Evolutionary conservation across 1,140 invertebrate species (phyloP).

Genomic region (Drosophila ambigua): DNA sequence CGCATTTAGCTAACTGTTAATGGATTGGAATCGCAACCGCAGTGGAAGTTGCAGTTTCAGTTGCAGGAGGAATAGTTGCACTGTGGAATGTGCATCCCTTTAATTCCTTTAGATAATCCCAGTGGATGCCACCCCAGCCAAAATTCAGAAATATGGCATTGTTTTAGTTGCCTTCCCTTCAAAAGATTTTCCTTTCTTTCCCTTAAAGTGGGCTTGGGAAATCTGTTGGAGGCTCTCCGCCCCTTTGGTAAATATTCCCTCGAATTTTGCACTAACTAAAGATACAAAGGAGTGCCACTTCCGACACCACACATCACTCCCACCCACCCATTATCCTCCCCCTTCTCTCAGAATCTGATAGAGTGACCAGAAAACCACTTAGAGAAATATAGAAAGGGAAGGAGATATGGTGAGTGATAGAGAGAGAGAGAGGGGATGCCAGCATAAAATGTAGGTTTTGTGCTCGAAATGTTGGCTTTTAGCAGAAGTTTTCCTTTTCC

Average conservation of each 20-base stretch:
- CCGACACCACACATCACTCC: background rate
- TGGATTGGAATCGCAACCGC: constrained; percentile 25
- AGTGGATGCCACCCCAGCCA: too few relatives aligned
- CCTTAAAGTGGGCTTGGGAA: background rate
- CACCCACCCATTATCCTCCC: constrained; percentile 8
- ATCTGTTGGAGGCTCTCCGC: constrained; percentile 27
- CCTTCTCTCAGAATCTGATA: constrained; percentile 17
- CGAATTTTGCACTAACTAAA: constrained; percentile 35
- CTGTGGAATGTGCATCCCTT: too few relatives aligned
- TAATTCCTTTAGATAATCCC: too few relatives aligned
- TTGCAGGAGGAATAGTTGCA: background rate
- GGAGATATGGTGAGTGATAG: constrained; percentile 7
- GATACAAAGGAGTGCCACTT: constrained; percentile 34
- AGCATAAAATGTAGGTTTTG: constrained; percentile 39
- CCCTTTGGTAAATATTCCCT: constrained; percentile 23
- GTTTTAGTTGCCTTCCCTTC: too few relatives aligned
- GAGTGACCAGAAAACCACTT: constrained; percentile 48
- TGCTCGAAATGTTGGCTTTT: constrained; percentile 49
- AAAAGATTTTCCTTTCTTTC: background rate
- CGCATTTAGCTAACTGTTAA: constrained; percentile 49
- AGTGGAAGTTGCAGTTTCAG: constrained; percentile 10
- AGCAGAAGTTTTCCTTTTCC: constrained; percentile 40
- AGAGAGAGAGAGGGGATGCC: constrained; percentile 2
- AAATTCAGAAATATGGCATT: too few relatives aligned
- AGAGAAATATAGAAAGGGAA: constrained; percentile 16